phyloP scores from a whole-genome alignment of 2,888 invertebrate species.

The Galerucella calmariensis region DNA sequence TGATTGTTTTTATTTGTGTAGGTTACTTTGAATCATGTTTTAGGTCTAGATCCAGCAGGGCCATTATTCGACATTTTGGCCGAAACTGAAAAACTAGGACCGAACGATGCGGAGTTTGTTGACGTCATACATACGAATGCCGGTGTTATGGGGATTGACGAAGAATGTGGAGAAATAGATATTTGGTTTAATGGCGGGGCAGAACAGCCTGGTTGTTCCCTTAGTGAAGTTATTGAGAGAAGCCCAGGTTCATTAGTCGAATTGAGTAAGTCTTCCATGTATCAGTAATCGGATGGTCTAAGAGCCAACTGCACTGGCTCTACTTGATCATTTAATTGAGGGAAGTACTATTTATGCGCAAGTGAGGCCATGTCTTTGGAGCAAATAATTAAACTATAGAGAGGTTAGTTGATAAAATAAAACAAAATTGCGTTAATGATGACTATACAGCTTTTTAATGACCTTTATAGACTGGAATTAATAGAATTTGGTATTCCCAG shows the following conservation, averaged over 20 bases:
- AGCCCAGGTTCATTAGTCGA: constrained; percentile 30
- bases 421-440: too few relatives aligned
- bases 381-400: too few relatives aligned
- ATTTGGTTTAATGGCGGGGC: constrained; percentile 46
- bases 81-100: constrained; percentile 32
- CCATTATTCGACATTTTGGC: constrained; percentile 33
- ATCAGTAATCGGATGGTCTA: background rate
- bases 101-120: constrained; percentile 22
- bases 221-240: constrained; percentile 28
- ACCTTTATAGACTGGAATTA: too few relatives aligned
- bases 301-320: too few relatives aligned
- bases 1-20: background rate
- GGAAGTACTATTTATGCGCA: too few relatives aligned
- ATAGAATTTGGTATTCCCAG: too few relatives aligned
- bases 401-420: too few relatives aligned
- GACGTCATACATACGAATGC: constrained; percentile 44
- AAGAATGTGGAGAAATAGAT: constrained; percentile 38
- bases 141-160: constrained; percentile 36
- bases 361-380: too few relatives aligned
- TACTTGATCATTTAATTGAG: too few relatives aligned
- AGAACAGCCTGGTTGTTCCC: constrained; percentile 42
- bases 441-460: too few relatives aligned
- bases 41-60: constrained; percentile 47
- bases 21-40: background rate
- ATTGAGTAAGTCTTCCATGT: constrained; percentile 27